phyloP scores from a whole-genome alignment of 2,888 invertebrate species.

The Lepidonotus clava region DNA sequence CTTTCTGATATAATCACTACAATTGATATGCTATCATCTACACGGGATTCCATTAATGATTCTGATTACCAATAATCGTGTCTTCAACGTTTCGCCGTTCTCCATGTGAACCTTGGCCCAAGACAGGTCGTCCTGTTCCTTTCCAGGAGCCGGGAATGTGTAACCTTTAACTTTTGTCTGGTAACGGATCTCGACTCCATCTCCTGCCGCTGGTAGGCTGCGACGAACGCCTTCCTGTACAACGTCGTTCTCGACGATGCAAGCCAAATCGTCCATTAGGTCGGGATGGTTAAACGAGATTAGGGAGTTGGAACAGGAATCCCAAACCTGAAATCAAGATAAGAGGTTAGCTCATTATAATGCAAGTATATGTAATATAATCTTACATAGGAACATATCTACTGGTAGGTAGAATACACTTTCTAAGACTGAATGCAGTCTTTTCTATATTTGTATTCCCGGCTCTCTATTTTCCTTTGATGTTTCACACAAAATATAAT shows the following conservation, averaged over 20 bases:
- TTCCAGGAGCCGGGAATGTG: slow-evolving; percentile 81
- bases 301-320: slow-evolving; percentile 92
- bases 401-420: no score
- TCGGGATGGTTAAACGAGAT: slow-evolving; percentile 91
- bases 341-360: not conserved
- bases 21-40: no score
- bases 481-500: no score
- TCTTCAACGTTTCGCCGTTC: slow-evolving; percentile 79
- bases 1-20: no score
- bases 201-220: slow-evolving; percentile 83
- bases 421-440: no score
- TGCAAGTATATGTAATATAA: not conserved
- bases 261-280: slow-evolving; percentile 89
- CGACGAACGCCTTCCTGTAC: slow-evolving; percentile 85
- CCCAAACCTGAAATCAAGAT: slow-evolving; percentile 88
- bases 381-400: not conserved
- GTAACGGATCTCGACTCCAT: slow-evolving; percentile 86
- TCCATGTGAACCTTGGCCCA: slow-evolving; percentile 77
- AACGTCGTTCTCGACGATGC: slow-evolving; percentile 96
- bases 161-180: slow-evolving; percentile 87
- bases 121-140: slow-evolving; percentile 47
- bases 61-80: slow-evolving; percentile 80
- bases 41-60: no score
- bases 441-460: no score
- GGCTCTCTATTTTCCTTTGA: no score